phyloP scores from a whole-genome alignment of 2,797 vertebrate species.

The Nannoperca australis region DNA sequence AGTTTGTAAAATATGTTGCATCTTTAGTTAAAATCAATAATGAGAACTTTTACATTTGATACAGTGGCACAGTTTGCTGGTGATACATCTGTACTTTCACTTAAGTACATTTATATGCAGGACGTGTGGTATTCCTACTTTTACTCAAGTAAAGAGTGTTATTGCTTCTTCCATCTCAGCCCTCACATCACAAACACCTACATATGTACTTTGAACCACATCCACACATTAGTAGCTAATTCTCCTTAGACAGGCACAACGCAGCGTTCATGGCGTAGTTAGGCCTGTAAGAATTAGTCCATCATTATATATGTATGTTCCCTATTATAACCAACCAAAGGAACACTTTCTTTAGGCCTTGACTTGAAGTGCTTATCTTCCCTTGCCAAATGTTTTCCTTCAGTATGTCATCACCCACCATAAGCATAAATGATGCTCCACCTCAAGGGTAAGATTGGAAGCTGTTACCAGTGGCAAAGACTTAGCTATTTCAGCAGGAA shows the following conservation, averaged over 20 bases:
- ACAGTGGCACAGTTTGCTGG: neutral
- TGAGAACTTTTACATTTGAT: neutral
- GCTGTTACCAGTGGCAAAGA: conserved; percentile 23
- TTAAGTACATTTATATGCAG: neutral
- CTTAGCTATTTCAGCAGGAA: conserved; percentile 31
- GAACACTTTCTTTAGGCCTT: conserved; percentile 2
- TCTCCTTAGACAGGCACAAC: neutral
- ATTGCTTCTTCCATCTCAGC: too few relatives aligned
- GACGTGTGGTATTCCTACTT: neutral
- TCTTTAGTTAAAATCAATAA: neutral
- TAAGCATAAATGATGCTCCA: conserved; percentile 37
- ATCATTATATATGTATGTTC: neutral
- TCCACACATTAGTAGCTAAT: neutral
- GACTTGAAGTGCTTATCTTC: conserved; percentile 30
- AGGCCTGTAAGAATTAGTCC: too few relatives aligned
- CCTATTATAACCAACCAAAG: neutral
- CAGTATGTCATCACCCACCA: conserved; percentile 17
- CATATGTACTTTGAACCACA: neutral
- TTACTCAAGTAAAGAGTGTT: neutral
- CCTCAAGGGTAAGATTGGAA: conserved; percentile 32
- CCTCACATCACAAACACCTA: neutral
- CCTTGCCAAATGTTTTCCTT: conserved; percentile 30
- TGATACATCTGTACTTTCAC: neutral
- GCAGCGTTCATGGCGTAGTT: neutral
- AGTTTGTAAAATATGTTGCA: neutral